phyloP scores from a whole-genome alignment of 2,888 invertebrate species.

The Nineta flava region DNA sequence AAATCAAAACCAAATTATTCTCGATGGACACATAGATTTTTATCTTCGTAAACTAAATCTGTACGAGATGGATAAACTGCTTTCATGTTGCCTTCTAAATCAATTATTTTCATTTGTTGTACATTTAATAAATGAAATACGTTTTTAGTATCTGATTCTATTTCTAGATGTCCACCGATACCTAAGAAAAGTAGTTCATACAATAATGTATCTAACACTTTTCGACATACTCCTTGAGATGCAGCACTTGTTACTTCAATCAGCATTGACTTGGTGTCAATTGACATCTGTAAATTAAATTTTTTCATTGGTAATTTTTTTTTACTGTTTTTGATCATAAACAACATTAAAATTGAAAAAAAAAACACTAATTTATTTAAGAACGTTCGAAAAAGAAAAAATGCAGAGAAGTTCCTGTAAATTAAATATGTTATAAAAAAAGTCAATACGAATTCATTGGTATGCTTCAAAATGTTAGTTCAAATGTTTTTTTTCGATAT shows the following conservation, averaged over 20 bases:
- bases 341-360: too few relatives aligned
- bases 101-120: slow-evolving; percentile 53
- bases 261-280: slow-evolving; percentile 45
- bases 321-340: too few relatives aligned
- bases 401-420: too few relatives aligned
- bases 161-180: slow-evolving; percentile 23
- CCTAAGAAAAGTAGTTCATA: slow-evolving; percentile 44
- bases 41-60: slow-evolving; percentile 41
- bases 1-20: not conserved
- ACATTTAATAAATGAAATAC: slow-evolving; percentile 27
- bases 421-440: too few relatives aligned
- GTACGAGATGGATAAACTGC: slow-evolving; percentile 65
- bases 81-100: slow-evolving; percentile 48
- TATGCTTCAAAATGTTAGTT: too few relatives aligned
- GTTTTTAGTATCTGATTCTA: slow-evolving; percentile 6
- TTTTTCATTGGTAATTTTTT: not conserved
- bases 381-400: too few relatives aligned
- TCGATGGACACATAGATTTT: slow-evolving; percentile 5
- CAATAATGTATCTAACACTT: slow-evolving; percentile 49
- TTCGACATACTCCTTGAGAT: slow-evolving; percentile 46
- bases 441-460: too few relatives aligned
- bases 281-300: slow-evolving; percentile 40
- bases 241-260: slow-evolving; percentile 62
- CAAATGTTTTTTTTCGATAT: too few relatives aligned
- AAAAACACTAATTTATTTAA: too few relatives aligned